Evolutionary conservation across 2,797 vertebrate genomes (phyloP).

Genomic region (Channallabes apus): DNA sequence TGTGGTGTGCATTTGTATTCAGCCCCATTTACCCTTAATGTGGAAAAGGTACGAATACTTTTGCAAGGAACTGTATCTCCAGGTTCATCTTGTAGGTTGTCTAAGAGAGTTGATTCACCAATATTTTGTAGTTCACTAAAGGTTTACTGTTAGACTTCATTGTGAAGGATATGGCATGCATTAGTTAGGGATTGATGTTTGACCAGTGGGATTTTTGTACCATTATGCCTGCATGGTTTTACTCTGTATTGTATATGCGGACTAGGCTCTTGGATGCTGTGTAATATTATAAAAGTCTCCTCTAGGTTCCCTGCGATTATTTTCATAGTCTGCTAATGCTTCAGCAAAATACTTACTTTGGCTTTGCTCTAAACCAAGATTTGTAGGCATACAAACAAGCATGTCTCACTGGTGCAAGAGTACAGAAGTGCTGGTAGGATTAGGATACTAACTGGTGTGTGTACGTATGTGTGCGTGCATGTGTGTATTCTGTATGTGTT

Average conservation of each 20-base stretch:
- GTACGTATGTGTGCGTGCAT: background rate
- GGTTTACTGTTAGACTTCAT: background rate
- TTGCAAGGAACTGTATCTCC: background rate
- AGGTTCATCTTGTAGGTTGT: background rate
- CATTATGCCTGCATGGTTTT: slow-evolving; percentile 2
- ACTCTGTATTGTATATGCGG: background rate
- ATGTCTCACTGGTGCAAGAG: background rate
- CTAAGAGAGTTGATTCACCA: background rate
- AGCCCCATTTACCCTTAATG: too few species aligned
- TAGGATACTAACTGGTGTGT: background rate
- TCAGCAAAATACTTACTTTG: slow-evolving; percentile 14
- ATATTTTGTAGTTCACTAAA: background rate
- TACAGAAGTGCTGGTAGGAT: background rate
- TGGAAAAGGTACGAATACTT: too few species aligned
- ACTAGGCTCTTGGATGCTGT: background rate
- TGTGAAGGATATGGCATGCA: background rate
- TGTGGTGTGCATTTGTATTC: too few species aligned
- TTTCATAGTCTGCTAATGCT: slow-evolving; percentile 17
- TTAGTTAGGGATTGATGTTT: slow-evolving; percentile 15
- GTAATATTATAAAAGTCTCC: slow-evolving; percentile 18
- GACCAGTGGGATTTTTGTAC: background rate
- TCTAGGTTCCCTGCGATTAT: slow-evolving; percentile 20
- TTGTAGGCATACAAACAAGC: slow-evolving; percentile 22
- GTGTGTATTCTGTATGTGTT: background rate
- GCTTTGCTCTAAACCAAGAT: slow-evolving; percentile 11